These are phyloP conservation scores for Bujurquina vittata DNA, from an alignment of 2,113 vertebrate genomes.

Conservation along the genomic window DNA sequence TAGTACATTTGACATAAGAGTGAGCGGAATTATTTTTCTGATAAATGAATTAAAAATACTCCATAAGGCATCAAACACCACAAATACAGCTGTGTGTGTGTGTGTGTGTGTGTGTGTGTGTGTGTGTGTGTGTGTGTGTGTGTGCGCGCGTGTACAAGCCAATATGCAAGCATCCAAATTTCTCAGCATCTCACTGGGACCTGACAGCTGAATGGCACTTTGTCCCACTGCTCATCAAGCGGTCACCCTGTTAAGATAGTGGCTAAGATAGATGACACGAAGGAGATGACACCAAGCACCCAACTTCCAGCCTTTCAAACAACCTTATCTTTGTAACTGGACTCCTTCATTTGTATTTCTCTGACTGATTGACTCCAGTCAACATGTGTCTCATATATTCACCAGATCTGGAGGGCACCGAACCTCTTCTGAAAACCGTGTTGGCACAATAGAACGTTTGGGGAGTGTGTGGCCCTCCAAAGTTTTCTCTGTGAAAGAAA, in stretches of 20 bases:
- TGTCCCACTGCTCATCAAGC: constrained; percentile 61
- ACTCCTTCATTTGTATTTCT: constrained; percentile 10
- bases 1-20: too few species aligned
- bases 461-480: constrained; percentile 30
- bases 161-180: constrained; percentile 32
- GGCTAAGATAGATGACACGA: too few species aligned
- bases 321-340: background rate
- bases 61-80: too few species aligned
- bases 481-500: constrained; percentile 60
- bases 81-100: too few species aligned
- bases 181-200: constrained; percentile 36
- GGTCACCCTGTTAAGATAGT: constrained; percentile 31
- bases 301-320: background rate
- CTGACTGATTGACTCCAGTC: constrained; percentile 40
- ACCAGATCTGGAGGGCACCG: constrained; percentile 50
- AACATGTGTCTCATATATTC: constrained; percentile 47
- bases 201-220: constrained; percentile 65
- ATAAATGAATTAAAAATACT: too few species aligned
- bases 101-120: too few species aligned
- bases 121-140: too few species aligned
- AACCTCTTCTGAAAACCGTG: constrained; percentile 43
- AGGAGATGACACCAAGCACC: background rate
- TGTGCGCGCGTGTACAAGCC: too few species aligned
- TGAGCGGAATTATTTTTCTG: too few species aligned
- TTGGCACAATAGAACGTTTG: constrained; percentile 43